phyloP scores from a whole-genome alignment of 1,140 invertebrate genomes.

The Andrena cerasifolii region DNA sequence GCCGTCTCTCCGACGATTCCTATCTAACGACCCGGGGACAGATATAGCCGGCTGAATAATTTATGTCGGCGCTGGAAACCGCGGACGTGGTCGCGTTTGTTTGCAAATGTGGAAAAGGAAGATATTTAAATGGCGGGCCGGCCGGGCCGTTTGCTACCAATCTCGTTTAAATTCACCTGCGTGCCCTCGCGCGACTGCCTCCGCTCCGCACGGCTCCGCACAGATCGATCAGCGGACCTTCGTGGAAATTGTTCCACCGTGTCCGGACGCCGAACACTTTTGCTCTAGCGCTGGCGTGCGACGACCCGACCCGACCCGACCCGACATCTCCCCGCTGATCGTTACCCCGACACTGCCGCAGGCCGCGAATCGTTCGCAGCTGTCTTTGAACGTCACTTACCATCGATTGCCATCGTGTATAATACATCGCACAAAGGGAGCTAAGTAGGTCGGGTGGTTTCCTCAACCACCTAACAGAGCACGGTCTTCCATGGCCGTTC shows the following conservation, averaged over 20 bases:
- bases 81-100: conserved; percentile 46
- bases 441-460: not conserved
- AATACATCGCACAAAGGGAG: no score
- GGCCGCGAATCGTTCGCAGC: no score
- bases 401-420: not conserved
- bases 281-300: no score
- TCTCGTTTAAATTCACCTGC: conserved; percentile 44
- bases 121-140: conserved; percentile 42
- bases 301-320: not conserved
- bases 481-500: not conserved
- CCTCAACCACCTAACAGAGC: not conserved
- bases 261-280: not conserved
- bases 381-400: not conserved
- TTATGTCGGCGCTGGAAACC: conserved; percentile 33
- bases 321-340: no score
- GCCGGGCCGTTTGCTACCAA: not conserved
- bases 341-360: no score
- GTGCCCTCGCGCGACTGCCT: not conserved
- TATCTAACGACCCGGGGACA: conserved; percentile 45
- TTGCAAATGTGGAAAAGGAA: conserved; percentile 50
- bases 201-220: not conserved
- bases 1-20: conserved; percentile 39
- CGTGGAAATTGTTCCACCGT: not conserved
- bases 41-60: conserved; percentile 36
- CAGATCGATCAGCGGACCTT: conserved; percentile 27